phyloP scores from a whole-genome alignment of 2,113 vertebrate genomes.

The Protobothrops flavoviridis region DNA sequence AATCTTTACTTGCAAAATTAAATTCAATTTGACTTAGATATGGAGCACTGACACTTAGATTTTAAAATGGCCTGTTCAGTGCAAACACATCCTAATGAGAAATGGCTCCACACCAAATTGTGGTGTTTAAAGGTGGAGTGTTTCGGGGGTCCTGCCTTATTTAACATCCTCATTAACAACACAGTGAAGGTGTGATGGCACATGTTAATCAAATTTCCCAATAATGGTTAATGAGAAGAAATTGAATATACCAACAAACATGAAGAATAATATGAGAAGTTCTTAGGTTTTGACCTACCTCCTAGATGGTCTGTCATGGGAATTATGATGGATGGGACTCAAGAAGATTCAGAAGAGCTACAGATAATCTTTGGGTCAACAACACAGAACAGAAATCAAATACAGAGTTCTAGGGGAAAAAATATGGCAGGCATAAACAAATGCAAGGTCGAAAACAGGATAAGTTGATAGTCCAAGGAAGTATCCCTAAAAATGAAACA shows the following conservation, averaged over 20 bases:
- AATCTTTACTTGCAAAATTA: slow-evolving; percentile 68
- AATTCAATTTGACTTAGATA: slow-evolving; percentile 65
- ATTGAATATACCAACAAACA: slow-evolving; percentile 49
- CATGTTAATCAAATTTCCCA: slow-evolving; percentile 70
- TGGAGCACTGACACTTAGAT: slow-evolving; percentile 59
- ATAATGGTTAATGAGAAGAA: slow-evolving; percentile 60
- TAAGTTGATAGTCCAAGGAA: neutral
- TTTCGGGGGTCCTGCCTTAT: slow-evolving; percentile 60
- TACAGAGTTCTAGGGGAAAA: neutral
- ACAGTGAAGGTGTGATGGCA: slow-evolving; percentile 65
- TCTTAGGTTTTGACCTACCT: neutral
- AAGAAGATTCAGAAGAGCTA: neutral
- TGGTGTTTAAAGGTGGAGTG: slow-evolving; percentile 37
- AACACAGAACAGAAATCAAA: neutral
- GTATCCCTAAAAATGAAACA: neutral
- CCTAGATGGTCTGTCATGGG: too few relatives aligned
- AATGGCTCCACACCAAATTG: slow-evolving; percentile 40
- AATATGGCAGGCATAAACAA: neutral
- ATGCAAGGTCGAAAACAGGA: neutral
- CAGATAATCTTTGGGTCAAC: neutral
- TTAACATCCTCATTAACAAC: slow-evolving; percentile 71
- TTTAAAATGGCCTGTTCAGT: slow-evolving; percentile 58
- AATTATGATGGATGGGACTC: neutral
- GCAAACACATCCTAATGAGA: slow-evolving; percentile 58
- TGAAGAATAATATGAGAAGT: neutral